Conservation (phyloP, 2,888 invertebrate genomes). For the Ischnus inquisitorius region DNA sequence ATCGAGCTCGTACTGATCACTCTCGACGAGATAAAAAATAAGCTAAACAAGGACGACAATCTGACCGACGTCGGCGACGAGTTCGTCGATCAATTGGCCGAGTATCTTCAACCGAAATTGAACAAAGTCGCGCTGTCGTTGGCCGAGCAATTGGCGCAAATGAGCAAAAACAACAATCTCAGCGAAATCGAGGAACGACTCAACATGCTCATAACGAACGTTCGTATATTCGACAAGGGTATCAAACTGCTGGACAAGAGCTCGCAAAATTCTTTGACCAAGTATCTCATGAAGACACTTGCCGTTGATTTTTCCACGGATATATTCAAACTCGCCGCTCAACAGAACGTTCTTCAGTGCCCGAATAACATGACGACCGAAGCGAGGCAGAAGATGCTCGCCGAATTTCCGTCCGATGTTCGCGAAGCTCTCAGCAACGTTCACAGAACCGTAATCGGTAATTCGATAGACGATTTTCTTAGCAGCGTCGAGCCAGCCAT, state of each 20-base stretch:
- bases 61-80: constrained; percentile 90
- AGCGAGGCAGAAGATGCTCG: constrained; percentile 89
- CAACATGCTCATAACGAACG: constrained; percentile 91
- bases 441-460: constrained; percentile 90
- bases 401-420: constrained; percentile 89
- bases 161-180: constrained; percentile 85
- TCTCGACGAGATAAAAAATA: constrained; percentile 89
- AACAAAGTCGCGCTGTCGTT: constrained; percentile 89
- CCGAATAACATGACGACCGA: constrained; percentile 89
- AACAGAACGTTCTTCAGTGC: constrained; percentile 87
- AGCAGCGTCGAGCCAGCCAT: constrained; percentile 91
- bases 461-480: constrained; percentile 93
- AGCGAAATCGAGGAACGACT: constrained; percentile 90
- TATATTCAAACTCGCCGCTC: constrained; percentile 92
- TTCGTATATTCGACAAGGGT: constrained; percentile 93
- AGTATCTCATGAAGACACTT: constrained; percentile 94
- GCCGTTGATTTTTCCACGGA: constrained; percentile 94
- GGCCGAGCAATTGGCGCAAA: constrained; percentile 92
- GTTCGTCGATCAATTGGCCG: constrained; percentile 90
- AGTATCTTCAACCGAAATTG: constrained; percentile 90
- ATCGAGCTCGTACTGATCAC: constrained; percentile 90
- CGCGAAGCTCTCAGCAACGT: constrained; percentile 89
- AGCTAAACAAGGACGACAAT: constrained; percentile 86
- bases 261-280: constrained; percentile 90
- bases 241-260: constrained; percentile 88